phyloP scores from a whole-genome alignment of 2,113 vertebrate species.

The Hippocampus comes region DNA sequence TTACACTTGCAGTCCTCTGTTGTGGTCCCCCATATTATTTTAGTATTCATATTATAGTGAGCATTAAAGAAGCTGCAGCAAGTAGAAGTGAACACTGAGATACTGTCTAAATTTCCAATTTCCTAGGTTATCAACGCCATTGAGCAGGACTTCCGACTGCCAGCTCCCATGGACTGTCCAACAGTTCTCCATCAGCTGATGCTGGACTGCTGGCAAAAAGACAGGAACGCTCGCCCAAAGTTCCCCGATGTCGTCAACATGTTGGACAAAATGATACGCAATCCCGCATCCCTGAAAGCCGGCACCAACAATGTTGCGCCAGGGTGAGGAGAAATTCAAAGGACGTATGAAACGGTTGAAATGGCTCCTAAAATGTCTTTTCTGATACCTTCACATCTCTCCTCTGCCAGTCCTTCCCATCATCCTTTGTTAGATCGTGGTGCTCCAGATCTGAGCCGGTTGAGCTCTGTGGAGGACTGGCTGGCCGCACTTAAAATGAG shows the following conservation, averaged over 20 bases:
- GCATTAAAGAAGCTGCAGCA: no score
- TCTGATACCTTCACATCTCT: background rate
- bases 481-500: conserved; percentile 96
- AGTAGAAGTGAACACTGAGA: no score
- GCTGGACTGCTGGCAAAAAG: conserved; percentile 99
- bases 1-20: no score
- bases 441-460: conserved; percentile 87
- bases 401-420: conserved; percentile 80
- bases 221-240: conserved; percentile 92
- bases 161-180: conserved; percentile 97
- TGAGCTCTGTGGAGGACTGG: conserved; percentile 96
- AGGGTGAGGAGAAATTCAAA: conserved; percentile 57
- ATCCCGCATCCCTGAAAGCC: conserved; percentile 91
- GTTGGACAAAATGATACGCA: conserved; percentile 96
- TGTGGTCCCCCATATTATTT: no score
- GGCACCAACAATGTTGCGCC: conserved; percentile 84
- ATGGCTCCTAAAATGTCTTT: background rate
- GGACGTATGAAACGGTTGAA: conserved; percentile 18
- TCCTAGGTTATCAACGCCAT: conserved; percentile 95
- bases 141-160: conserved; percentile 95
- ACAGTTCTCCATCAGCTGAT: conserved; percentile 94
- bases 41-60: no score
- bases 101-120: background rate
- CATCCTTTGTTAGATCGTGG: conserved; percentile 90
- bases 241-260: conserved; percentile 94